Base-by-base conservation (phyloP, 2,113 vertebrate genomes). In the Tor tambroides region DNA sequence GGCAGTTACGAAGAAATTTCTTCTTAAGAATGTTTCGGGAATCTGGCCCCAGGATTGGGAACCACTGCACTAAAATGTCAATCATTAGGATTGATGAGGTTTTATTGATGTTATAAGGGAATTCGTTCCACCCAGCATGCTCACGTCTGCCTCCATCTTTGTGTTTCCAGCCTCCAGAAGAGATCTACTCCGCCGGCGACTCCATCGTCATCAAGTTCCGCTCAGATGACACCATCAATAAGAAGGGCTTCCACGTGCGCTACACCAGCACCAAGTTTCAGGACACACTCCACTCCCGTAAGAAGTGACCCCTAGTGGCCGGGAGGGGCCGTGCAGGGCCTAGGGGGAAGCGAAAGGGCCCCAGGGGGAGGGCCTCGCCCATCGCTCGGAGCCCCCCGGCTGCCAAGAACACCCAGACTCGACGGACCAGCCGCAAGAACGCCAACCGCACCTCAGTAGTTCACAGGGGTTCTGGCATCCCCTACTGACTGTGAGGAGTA, bases 251-350 rank as follows among this genome's bases (percentile, higher is more conserved):
- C 93, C 98, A 99, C 89, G 95, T 99, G 87, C 97, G 97, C 83
- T 99, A 97, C 92, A 99, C 98, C 92, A 99, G 98, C 95, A 99
- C 98, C 95, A 99, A 99, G 94, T 99, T 99, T 93, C 98, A 99
- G 95, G 98, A 99, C 95, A 99, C 97, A 67, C 96, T 99, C 92
- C 97, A 99, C 91, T 97, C 96, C 38, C 96, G 96, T 92, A 99
- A 99, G 94, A 99, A 99, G 95, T 99, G 96, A 99, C 94, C 92
- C 93, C 92, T 92, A 93, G 93, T 93, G 94, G 94, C 94, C 93
- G 89, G 93, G 93, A 93, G 93, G 95, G 94, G 94, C 92, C 94
- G 91, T 17, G 91, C 93, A 80, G 94, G 92, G 94, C 92, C 92
- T 65, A 92, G 93, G 93, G 94, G 92, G 89, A 93, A 91, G 88